phyloP scores from a whole-genome alignment of 2,797 vertebrate species.

The Ambastaia sidthimunki region DNA sequence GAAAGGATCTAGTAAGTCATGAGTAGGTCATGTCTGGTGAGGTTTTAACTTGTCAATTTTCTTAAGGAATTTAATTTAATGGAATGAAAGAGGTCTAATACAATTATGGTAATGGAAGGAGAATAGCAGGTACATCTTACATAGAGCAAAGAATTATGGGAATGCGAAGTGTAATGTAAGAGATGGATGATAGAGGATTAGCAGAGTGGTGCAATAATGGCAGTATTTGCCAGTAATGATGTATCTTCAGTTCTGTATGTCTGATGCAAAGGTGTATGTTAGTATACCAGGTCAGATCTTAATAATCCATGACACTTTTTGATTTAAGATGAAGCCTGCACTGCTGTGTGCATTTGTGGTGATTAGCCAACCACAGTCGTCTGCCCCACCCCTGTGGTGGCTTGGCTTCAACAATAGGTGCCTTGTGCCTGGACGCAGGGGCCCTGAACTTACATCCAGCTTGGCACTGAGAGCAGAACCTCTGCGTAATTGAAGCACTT shows the following conservation, averaged over 20 bases:
- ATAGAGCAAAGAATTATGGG: neutral
- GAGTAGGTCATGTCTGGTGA: slow-evolving; percentile 17
- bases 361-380: neutral
- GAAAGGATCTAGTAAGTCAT: slow-evolving; percentile 7
- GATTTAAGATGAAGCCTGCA: neutral
- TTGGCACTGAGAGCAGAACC: slow-evolving; percentile 12
- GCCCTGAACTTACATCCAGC: slow-evolving; percentile 31
- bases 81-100: slow-evolving; percentile 27
- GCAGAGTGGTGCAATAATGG: neutral
- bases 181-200: neutral
- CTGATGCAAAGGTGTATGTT: slow-evolving; percentile 16
- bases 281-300: neutral
- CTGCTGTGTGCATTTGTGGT: neutral
- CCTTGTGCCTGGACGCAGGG: slow-evolving; percentile 31
- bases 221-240: neutral
- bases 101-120: slow-evolving; percentile 5
- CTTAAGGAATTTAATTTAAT: slow-evolving; percentile 33
- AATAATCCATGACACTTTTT: neutral
- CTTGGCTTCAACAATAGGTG: slow-evolving; percentile 34
- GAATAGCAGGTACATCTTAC: neutral
- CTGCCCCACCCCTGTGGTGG: slow-evolving; percentile 1
- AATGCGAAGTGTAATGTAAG: neutral
- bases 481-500: slow-evolving; percentile 14
- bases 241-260: neutral
- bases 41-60: slow-evolving; percentile 19